These are phyloP conservation scores for Cinclus mexicanus DNA, from an alignment of 2,113 vertebrate genomes.

Conservation along the genomic window DNA sequence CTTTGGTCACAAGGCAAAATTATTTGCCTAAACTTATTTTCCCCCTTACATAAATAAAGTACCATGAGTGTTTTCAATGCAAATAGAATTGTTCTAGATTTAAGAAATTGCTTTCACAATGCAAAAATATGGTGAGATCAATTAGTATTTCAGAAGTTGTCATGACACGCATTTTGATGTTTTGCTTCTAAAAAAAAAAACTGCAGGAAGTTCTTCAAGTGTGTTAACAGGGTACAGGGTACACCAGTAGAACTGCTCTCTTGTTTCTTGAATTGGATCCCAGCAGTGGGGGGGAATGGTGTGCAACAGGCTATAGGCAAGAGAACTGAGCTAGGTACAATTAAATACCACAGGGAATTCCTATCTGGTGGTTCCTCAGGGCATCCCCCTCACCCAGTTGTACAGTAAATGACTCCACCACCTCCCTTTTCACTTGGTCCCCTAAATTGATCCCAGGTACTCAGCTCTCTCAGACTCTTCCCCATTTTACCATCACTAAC, in stretches of 20 bases:
- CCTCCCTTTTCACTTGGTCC: background rate
- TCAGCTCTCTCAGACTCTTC: background rate
- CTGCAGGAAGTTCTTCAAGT: background rate
- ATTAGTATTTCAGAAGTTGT: background rate
- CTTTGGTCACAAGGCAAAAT: background rate
- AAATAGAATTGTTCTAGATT: background rate
- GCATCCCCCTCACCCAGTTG: background rate
- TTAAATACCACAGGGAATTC: background rate
- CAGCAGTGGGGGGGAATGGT: background rate
- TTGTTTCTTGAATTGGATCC: background rate
- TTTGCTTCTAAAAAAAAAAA: background rate
- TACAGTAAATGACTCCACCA: rapidly evolving
- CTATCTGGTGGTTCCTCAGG: background rate
- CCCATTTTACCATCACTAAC: background rate
- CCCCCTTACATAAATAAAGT: background rate
- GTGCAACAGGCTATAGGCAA: background rate
- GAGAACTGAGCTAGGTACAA: background rate
- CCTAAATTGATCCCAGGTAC: background rate
- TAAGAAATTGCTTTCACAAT: background rate
- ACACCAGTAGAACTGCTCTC: background rate
- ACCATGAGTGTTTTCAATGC: background rate
- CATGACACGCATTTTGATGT: background rate
- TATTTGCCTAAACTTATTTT: background rate
- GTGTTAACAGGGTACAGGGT: background rate
- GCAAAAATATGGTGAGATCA: background rate